Base-by-base conservation (phyloP, 2,797 vertebrate genomes). In the Cuculus canorus region DNA sequence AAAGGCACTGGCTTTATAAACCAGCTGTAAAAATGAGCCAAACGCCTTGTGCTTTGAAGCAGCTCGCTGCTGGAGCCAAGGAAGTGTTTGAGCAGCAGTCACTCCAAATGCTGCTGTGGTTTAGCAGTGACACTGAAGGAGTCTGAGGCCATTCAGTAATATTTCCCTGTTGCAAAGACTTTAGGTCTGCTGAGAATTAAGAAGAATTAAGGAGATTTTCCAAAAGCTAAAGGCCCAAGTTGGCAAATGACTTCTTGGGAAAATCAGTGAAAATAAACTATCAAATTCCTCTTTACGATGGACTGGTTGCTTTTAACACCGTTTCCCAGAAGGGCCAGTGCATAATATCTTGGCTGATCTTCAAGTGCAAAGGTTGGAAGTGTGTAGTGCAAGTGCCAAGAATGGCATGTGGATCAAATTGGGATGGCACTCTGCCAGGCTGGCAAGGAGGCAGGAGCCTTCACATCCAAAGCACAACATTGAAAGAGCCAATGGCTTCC, bases 291-390 rank as follows among this genome's bases (percentile, higher is more conserved):
- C 35, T 83, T 80, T 66, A 60, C 1, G 6, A 25, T 23, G 19
- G 54, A 43, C 25, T 30, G 10, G 13, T 75, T 61, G 45, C 75
- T 88, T 73, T 80, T 77, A 87, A 73, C 39, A 86, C 45, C 1
- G 0, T 61, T 86, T 88, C 63, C 82, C 78, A 90, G 69, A 37
- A 76, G n/a, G 24, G n/a, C 47, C 41, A 50, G 16, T 24, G 17
- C 73, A 57, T 81, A 76, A n/a, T 59, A 32, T 28, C 48, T 90
- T 93, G 90, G 71, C 86, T 88, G 56, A 60, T 84, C 64, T 85
- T 86, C 71, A 77, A 66, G 52, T 86, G 22, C n/a, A 63, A 50
- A 59, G 30, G 48, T 35, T 86, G 64, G 61, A 94, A 81, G 52
- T 56, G 60, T 66, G 35, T 15, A 43, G 56, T 43, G 11, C 45